Evolutionary conservation across 2,888 invertebrate species (phyloP), one percentile per base, ranked within the genome.

Genomic region (Plagodis dolabraria): DNA sequence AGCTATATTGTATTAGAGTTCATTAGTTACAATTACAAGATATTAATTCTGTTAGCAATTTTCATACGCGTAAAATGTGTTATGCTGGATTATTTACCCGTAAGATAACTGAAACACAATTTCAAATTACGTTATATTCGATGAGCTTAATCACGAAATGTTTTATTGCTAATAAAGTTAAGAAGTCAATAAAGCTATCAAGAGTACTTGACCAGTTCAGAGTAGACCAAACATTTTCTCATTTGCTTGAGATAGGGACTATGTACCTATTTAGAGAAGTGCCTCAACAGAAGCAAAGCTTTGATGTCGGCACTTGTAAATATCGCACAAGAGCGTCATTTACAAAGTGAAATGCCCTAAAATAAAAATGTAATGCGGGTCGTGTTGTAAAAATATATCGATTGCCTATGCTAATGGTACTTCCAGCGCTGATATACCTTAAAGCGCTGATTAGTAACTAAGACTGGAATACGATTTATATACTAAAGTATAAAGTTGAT

Each of bases 191-290:
- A 42, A 49, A 53, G 63, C 49, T 47, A 61, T 64, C 48, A 40
- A 63, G 53, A 45, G 56, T 52, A 55, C 60, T 67, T 55, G 50
- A 53, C 65, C 55, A 52, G 53, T 45, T 62, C 63, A 36, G 47
- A 47, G 51, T 10, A 42, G 38, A 36, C 47, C 38, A 64, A 55
- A 67, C 60, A 47, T 59, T 56, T 57, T 68, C 68, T 69, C 53
- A 69, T 70, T 67, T 60, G 65, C 53, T 64, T 40, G 56, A 57
- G 47, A 46, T 50, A 40, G 40, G 40, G 44, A 57, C 49, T 49
- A 38, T 22, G 36, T 40, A 9, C 42, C 22, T 54, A 47, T 53
- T 62, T 52, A 33, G 40, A 9, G 38, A 56, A 48, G 48, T 44
- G 48, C 38, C 49, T 38, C 11, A 34, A 35, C 12, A 47, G 42